Evolutionary conservation across 2,113 vertebrate species (phyloP).

Genomic region (Paradisaea rubra): DNA sequence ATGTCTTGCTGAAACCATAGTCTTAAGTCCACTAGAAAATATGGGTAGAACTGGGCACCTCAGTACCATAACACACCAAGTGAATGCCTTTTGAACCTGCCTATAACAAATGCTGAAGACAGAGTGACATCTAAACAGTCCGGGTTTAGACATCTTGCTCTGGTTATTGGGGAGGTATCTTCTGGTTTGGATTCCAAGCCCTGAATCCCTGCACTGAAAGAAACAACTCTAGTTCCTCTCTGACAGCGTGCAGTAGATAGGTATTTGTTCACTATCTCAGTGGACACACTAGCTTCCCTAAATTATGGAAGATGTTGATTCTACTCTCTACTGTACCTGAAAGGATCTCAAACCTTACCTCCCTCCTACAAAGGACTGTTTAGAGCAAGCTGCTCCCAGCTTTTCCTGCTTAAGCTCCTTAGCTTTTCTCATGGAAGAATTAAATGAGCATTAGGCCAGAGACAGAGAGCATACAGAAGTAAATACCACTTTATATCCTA

Average conservation of each 20-base stretch:
- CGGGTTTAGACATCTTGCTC: not conserved
- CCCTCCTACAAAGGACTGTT: not conserved
- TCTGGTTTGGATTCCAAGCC: not conserved
- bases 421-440: not conserved
- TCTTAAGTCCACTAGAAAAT: not conserved
- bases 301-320: not conserved
- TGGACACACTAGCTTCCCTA: not conserved
- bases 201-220: not conserved
- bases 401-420: not conserved
- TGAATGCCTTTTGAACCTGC: not conserved
- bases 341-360: not conserved
- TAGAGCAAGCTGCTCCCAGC: not conserved
- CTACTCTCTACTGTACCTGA: not conserved
- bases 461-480: not conserved
- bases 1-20: not conserved
- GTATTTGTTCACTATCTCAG: not conserved
- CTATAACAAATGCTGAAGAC: not conserved
- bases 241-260: not conserved
- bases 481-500: not conserved
- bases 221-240: not conserved
- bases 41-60: not conserved
- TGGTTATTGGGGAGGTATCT: not conserved
- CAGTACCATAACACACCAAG: not conserved
- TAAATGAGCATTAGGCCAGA: not conserved
- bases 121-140: not conserved